Base-by-base conservation (phyloP, 2,888 invertebrate species). In the Eupithecia subfuscata region DNA sequence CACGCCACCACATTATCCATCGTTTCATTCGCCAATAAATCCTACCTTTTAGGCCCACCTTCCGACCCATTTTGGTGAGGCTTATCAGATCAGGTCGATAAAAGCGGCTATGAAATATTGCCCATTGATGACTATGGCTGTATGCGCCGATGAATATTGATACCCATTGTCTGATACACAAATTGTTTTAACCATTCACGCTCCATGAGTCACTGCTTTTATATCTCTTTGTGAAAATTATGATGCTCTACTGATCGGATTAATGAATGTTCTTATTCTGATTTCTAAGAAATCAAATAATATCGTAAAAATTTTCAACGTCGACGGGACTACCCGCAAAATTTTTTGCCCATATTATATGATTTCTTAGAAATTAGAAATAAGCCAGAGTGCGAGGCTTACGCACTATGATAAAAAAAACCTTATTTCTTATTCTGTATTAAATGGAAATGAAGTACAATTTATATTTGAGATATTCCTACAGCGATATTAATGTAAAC, bases 1-100 rank as follows among this genome's bases (percentile, higher is more conserved):
- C 79, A 79, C 74, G 80, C 76, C 70, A 75, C 48, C 67, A 34
- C 56, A 60, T 73, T 77, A 56, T 67, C 70, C 71, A 63, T 16
- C 73, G 70, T 43, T 71, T 71, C 63, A 18, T 48, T 63, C 30
- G 60, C 48, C 73, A 52, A 76, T 76, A 73, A 73, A 69, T 73
- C 30, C 11, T 68, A 30, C 71, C 60, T 45, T 72, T 60, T 25
- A 14, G 45, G 52, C 37, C 60, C 56, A 63, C 67, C 56, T 40
- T 37, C 63, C 56, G 56, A 60, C 70, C 75, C 25, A 60, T 34
- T 70, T 76, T 22, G 67, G 25, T 72, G 43, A 69, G 45, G 69
- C 40, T 69, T 64, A 71, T 68, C 67, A 30, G 65, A 74, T 74
- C 43, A 60, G 12, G 22, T n/a, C 48, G 45, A 60, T 60, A 69